Evolutionary conservation across 2,888 invertebrate species (phyloP), one percentile per base, ranked within the genome.

Genomic region (Drosophila greeni): DNA sequence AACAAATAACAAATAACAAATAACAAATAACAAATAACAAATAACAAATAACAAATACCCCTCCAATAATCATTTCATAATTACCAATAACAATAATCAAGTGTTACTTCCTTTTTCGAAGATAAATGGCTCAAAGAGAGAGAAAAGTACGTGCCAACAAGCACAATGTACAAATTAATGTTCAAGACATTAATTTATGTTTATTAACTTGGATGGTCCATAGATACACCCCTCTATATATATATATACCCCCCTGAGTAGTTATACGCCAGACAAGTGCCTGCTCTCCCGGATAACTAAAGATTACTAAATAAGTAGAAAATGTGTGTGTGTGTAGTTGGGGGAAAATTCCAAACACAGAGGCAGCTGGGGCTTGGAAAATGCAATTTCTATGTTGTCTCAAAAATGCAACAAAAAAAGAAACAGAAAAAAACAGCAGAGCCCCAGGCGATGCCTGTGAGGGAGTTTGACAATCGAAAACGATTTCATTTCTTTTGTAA

Each of bases 401-500:
- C 11, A 29, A 18, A 5, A 23, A 7, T n/a, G 23, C 23, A 12
- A 23, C 9, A 29, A 29, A 24, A 24, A 6, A 24, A 24, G 7
- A 24, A 23, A 23, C 23, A 23, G 23, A 24, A 14, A 26, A 26
- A 49, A 55, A 26, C 54, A 34, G 48, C 24, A 55, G 14, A 5
- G 12, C 29, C 18, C 43, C 43, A 16, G 45, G 45, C 18, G 5
- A 36, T 51, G 55, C 52, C 26, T n/a, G n/a, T n/a, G n/a, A n/a
- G 26, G 5, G 20, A 52, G 16, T 20, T 73, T 75, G 82, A 69
- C 73, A 79, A 68, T 62, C 65, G 76, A 66, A 66, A 71, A 66
- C 69, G 65, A 79, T 71, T 77, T 67, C 66, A 45, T 8, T 47
- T 47, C 45, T 47, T 79, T 75, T 71, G 61, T 73, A 71, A 67